A percentile compares a stretch with the other conserved stretches of the same genome.
Evolutionary conservation across 2,888 invertebrate species (phyloP).

Genomic region (Ligdia adustata): DNA sequence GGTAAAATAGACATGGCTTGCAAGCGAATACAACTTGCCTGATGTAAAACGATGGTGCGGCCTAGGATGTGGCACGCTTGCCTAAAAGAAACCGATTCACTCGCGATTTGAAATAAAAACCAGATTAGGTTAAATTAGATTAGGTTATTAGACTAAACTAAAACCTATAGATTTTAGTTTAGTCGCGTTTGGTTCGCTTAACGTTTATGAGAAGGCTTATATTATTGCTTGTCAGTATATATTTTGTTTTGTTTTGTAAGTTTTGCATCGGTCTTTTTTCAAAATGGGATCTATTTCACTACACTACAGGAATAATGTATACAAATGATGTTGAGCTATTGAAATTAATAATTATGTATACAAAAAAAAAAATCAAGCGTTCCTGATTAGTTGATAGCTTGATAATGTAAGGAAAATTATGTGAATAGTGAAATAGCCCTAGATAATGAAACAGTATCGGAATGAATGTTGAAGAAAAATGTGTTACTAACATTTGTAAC

Average conservation of each 20-base stretch:
- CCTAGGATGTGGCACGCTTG: no score
- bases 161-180: no score
- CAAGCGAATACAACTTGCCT: no score
- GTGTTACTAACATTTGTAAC: slow-evolving; percentile 5
- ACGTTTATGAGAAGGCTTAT: no score
- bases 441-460: slow-evolving; percentile 29
- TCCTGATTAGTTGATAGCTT: background rate
- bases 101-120: no score
- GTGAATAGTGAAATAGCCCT: slow-evolving; percentile 35
- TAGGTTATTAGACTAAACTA: no score
- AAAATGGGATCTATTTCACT: slow-evolving; percentile 26
- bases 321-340: background rate
- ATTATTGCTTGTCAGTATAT: background rate
- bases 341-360: background rate
- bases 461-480: slow-evolving; percentile 24
- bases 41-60: no score
- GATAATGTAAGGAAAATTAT: background rate
- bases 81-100: no score
- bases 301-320: slow-evolving; percentile 2
- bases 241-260: slow-evolving; percentile 10
- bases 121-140: no score
- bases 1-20: no score
- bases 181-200: no score
- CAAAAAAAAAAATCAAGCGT: no score
- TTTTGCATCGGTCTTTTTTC: slow-evolving; percentile 9